phyloP scores from a whole-genome alignment of 2,113 vertebrate species.

The Pterocles orientalis region DNA sequence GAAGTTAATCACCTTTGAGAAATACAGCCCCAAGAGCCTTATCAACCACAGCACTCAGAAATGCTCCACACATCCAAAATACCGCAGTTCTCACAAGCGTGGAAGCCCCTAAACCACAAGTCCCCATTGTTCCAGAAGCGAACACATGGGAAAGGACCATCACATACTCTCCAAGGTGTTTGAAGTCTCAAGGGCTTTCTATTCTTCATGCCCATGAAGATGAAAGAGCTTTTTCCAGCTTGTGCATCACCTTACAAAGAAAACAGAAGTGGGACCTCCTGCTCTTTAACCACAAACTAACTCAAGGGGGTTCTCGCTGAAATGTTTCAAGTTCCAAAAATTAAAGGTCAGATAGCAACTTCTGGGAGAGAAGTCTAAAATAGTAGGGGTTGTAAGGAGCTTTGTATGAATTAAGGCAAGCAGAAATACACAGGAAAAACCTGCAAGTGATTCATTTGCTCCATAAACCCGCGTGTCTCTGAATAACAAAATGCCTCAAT shows the following conservation, averaged over 20 bases:
- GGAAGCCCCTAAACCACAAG: neutral
- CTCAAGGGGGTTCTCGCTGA: neutral
- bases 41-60: neutral
- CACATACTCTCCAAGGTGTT: neutral
- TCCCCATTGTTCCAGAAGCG: neutral
- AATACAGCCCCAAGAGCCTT: neutral
- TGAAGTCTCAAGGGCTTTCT: neutral
- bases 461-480: neutral
- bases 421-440: neutral
- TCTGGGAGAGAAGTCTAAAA: neutral
- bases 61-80: neutral
- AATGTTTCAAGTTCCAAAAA: neutral
- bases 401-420: neutral
- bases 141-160: neutral
- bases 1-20: neutral
- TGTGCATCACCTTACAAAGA: neutral
- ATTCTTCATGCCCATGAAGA: neutral
- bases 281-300: neutral
- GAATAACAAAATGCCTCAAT: neutral
- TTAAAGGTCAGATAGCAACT: neutral
- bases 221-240: neutral
- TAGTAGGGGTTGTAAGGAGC: neutral
- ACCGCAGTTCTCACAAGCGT: neutral
- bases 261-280: neutral
- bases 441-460: neutral